A percentile compares a stretch with the other conserved stretches of the same genome.
phyloP scores from a whole-genome alignment of 2,888 invertebrate genomes.

The Lordiphosa andalusiaca region DNA sequence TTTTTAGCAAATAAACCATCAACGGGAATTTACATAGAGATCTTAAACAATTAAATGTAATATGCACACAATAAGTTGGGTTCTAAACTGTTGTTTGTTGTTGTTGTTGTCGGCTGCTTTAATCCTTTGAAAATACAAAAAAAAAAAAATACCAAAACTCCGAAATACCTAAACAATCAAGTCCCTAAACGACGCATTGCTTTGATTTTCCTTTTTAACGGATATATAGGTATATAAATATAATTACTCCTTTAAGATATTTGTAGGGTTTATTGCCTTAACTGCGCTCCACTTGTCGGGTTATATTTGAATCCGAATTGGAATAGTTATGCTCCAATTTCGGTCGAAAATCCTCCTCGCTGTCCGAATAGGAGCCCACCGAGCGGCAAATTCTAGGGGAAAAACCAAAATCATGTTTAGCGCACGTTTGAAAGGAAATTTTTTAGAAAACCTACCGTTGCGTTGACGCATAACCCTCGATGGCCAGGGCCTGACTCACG shows the following conservation, averaged over 20 bases:
- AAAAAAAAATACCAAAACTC: too few species aligned
- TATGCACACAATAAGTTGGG: slow-evolving; percentile 35
- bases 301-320: slow-evolving; percentile 75
- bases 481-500: slow-evolving; percentile 60
- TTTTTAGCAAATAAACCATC: slow-evolving; percentile 46
- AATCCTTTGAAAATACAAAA: neutral
- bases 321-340: slow-evolving; percentile 67
- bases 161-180: slow-evolving; percentile 6
- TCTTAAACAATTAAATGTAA: slow-evolving; percentile 55
- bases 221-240: slow-evolving; percentile 37
- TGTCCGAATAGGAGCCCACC: slow-evolving; percentile 78
- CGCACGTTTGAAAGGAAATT: neutral
- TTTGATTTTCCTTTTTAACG: neutral
- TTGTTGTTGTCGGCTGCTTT: slow-evolving; percentile 16
- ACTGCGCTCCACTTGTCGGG: slow-evolving; percentile 60
- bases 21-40: slow-evolving; percentile 66
- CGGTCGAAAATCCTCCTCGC: slow-evolving; percentile 66
- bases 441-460: slow-evolving; percentile 49
- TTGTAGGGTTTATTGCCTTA: slow-evolving; percentile 35
- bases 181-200: neutral
- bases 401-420: neutral
- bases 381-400: slow-evolving; percentile 71
- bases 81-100: slow-evolving; percentile 17
- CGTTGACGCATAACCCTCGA: slow-evolving; percentile 58
- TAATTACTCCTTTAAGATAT: slow-evolving; percentile 30